phyloP scores from a whole-genome alignment of 2,113 vertebrate genomes.

The Megatriorchis doriae region DNA sequence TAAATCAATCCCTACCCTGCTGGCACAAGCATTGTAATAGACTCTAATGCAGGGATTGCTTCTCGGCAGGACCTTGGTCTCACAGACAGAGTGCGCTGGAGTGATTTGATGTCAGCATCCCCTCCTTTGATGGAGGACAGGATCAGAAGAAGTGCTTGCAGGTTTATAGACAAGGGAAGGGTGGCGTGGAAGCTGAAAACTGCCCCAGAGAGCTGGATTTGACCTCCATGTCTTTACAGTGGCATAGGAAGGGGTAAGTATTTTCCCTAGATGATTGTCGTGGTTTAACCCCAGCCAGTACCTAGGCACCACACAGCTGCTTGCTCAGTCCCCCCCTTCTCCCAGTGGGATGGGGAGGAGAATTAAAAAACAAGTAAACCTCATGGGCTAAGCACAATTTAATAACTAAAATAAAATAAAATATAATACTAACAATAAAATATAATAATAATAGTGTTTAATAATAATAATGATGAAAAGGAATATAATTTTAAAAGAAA shows the following conservation, averaged over 20 bases:
- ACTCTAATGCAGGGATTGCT: neutral
- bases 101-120: neutral
- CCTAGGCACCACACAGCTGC: too few species aligned
- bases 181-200: neutral
- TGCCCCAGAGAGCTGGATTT: neutral
- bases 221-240: neutral
- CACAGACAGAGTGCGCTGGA: neutral
- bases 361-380: too few species aligned
- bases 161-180: neutral
- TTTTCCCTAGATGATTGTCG: neutral
- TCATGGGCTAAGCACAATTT: too few species aligned
- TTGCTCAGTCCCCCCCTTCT: too few species aligned
- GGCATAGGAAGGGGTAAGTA: neutral
- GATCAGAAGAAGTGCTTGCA: neutral
- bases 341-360: too few species aligned
- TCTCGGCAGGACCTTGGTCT: neutral
- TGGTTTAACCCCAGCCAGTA: too few species aligned
- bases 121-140: neutral
- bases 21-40: rapidly evolving
- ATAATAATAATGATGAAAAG: too few species aligned
- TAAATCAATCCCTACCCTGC: neutral
- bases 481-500: too few species aligned
- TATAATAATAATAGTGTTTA: too few species aligned
- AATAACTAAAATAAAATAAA: too few species aligned
- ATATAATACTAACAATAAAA: too few species aligned